Evolutionary conservation across 35 echinoderm and acorn worm species (phyloP).

Genomic region (Ophioderma brevispina): DNA sequence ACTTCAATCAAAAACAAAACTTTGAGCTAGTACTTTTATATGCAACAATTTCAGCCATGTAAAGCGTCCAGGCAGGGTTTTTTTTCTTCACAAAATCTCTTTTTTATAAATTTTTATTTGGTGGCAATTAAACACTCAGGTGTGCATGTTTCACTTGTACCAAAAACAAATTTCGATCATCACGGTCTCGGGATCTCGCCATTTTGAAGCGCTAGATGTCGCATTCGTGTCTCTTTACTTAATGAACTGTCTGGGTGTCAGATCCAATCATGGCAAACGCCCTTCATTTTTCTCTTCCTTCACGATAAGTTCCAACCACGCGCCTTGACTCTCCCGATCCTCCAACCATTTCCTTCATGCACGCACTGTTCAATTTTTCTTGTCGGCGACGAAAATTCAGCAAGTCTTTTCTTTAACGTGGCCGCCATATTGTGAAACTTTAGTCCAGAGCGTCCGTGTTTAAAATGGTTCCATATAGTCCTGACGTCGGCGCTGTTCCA

Average conservation of each 20-base stretch:
- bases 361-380: neutral
- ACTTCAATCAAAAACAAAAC: no score
- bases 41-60: no score
- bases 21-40: no score
- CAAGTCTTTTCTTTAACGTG: constrained; percentile 37
- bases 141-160: no score
- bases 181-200: neutral
- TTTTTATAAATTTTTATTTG: no score
- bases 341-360: constrained; percentile 19
- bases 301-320: neutral
- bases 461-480: constrained; percentile 70
- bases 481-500: constrained; percentile 52
- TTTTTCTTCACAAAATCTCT: no score
- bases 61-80: no score
- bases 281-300: neutral
- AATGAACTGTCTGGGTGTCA: neutral
- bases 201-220: neutral
- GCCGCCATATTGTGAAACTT: constrained; percentile 42
- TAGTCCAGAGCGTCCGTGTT: constrained; percentile 60
- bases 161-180: no score
- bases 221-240: neutral
- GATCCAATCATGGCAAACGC: neutral
- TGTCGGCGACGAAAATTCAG: constrained; percentile 16
- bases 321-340: neutral
- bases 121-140: no score